phyloP scores from a whole-genome alignment of 2,797 vertebrate species.

The Melopsittacus undulatus region DNA sequence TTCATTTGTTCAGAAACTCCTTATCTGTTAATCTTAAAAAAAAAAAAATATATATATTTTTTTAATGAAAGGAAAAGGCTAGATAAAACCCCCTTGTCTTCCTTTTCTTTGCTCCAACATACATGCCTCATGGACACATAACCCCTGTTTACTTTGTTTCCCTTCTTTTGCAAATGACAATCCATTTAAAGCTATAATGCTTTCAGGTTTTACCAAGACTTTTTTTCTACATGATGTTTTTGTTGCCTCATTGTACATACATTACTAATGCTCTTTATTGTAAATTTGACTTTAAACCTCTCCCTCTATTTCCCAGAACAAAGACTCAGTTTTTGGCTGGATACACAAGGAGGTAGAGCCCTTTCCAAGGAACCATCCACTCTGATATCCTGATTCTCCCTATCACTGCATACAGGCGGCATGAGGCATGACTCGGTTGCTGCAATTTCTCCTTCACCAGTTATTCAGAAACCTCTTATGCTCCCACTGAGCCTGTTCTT shows the following conservation, averaged over 20 bases:
- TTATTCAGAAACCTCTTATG: background rate
- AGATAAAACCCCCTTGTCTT: accelerated
- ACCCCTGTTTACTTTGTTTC: background rate
- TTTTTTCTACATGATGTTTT: background rate
- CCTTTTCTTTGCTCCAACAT: background rate
- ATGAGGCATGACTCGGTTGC: background rate
- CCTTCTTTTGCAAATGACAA: background rate
- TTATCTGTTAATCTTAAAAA: background rate
- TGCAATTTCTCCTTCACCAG: background rate
- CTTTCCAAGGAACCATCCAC: background rate
- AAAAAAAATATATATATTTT: no score
- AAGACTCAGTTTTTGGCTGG: background rate
- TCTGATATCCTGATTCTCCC: background rate
- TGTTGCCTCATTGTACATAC: background rate
- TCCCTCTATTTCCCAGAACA: background rate
- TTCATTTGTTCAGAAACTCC: background rate
- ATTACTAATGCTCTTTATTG: background rate
- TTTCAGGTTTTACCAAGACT: background rate
- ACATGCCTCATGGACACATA: background rate
- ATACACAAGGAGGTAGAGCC: background rate
- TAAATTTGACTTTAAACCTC: background rate
- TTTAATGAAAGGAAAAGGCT: background rate
- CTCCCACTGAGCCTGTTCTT: background rate
- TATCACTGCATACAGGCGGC: accelerated
- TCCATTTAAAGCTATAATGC: background rate